phyloP scores from a whole-genome alignment of 2,113 vertebrate genomes.

The Brachypteracias leptosomus region DNA sequence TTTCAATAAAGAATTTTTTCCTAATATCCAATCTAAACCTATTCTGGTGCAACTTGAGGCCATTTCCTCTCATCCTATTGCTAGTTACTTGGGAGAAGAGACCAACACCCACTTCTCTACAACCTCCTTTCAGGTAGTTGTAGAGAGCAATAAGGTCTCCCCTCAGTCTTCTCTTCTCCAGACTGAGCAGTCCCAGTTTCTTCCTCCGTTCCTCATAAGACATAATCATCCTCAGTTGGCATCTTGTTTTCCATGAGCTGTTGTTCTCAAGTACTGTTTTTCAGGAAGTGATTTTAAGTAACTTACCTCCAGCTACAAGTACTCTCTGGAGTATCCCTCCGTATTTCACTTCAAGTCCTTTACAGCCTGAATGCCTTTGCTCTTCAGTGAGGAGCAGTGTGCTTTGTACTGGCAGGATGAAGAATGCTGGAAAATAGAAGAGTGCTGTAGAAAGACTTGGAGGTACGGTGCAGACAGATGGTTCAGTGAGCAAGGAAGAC shows the following conservation, averaged over 20 bases:
- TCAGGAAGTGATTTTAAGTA: not conserved
- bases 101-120: too few species aligned
- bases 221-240: not conserved
- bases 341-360: not conserved
- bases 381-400: not conserved
- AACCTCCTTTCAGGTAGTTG: too few species aligned
- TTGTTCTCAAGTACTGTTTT: not conserved
- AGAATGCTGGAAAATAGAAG: not conserved
- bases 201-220: too few species aligned
- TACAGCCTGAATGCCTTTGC: not conserved
- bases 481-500: not conserved
- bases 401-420: not conserved
- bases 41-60: not conserved
- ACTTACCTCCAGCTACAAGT: not conserved
- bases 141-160: too few species aligned
- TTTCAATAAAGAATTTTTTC: too few species aligned
- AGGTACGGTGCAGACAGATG: not conserved
- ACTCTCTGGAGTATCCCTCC: fast-evolving
- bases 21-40: too few species aligned
- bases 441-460: not conserved
- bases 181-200: too few species aligned
- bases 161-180: too few species aligned
- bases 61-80: too few species aligned
- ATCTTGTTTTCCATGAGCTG: not conserved
- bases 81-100: too few species aligned